phyloP scores from a whole-genome alignment of 2,888 invertebrate species.

The Drosophila meridionalis region DNA sequence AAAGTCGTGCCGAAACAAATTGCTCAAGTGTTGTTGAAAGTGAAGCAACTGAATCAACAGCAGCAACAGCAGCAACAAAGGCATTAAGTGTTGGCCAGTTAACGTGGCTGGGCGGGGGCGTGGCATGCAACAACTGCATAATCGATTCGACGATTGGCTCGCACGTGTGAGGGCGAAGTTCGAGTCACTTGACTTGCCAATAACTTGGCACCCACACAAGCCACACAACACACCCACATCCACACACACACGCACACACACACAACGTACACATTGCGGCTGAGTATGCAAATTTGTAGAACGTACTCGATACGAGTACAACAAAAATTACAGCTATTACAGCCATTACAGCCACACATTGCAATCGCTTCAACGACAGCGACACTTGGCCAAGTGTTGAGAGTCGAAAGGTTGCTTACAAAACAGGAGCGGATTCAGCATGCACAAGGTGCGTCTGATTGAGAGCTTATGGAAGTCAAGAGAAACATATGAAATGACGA shows the following conservation, averaged over 20 bases:
- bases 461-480: too few relatives aligned
- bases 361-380: constrained; percentile 30
- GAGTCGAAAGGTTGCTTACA: constrained; percentile 31
- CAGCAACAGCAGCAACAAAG: constrained; percentile 38
- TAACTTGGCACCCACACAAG: constrained; percentile 55
- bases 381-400: constrained; percentile 65
- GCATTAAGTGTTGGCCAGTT: constrained; percentile 64
- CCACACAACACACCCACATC: constrained; percentile 35
- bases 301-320: constrained; percentile 20
- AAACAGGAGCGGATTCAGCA: constrained; percentile 39
- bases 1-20: constrained; percentile 62
- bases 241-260: constrained; percentile 18
- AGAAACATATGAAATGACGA: too few relatives aligned
- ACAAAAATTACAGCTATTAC: constrained; percentile 56
- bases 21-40: constrained; percentile 72
- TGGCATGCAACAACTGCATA: constrained; percentile 60
- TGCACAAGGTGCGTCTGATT: neutral
- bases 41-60: constrained; percentile 69
- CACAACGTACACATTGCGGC: constrained; percentile 19
- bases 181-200: constrained; percentile 57
- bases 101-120: constrained; percentile 58
- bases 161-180: constrained; percentile 17
- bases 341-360: constrained; percentile 44
- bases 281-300: constrained; percentile 57
- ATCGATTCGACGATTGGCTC: constrained; percentile 62